phyloP scores from a whole-genome alignment of 2,797 vertebrate genomes.

The Sylvia borin region DNA sequence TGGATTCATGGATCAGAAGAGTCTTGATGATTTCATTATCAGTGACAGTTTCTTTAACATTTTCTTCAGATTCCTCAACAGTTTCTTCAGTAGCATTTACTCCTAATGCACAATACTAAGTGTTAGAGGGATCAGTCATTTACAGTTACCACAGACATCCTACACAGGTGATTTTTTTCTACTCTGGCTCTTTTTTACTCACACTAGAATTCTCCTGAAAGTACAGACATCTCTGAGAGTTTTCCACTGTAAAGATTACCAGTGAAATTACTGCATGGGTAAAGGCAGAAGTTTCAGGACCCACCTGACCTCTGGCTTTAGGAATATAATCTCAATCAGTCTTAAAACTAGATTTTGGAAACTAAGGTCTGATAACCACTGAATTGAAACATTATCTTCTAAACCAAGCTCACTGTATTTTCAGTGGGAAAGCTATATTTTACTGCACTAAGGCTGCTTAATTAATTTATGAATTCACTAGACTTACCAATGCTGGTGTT shows the following conservation, averaged over 20 bases:
- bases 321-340: background rate
- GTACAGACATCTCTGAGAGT: background rate
- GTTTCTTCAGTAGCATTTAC: background rate
- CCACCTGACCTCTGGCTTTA: background rate
- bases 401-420: background rate
- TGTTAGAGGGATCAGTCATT: background rate
- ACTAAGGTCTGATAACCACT: background rate
- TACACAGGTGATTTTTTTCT: background rate
- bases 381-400: background rate
- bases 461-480: background rate
- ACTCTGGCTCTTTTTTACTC: background rate
- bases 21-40: constrained; percentile 68
- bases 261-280: background rate
- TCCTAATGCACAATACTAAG: background rate
- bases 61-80: background rate
- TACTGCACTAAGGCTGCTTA: background rate
- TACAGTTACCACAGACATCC: background rate
- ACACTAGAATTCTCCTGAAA: background rate
- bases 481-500: background rate
- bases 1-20: constrained; percentile 67
- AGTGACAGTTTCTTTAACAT: background rate
- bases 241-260: background rate
- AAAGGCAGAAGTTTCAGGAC: background rate
- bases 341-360: background rate
- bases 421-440: background rate